These are phyloP conservation scores for Dryobates pubescens DNA, from an alignment of 2,797 vertebrate species.

Conservation along the genomic window DNA sequence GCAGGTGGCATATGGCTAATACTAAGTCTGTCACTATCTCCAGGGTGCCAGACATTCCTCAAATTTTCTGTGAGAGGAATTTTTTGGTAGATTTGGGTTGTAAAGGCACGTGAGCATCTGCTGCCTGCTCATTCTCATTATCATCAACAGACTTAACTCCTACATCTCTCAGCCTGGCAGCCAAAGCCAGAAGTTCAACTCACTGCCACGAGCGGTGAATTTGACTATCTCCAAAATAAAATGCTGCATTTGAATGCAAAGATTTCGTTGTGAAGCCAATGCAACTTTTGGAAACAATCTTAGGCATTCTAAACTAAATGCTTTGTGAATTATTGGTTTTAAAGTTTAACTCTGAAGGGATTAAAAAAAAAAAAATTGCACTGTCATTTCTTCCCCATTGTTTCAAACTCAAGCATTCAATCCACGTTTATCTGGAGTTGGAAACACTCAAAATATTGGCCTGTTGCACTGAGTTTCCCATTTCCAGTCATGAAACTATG, in stretches of 20 bases:
- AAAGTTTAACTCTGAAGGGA: neutral
- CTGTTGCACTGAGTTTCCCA: neutral
- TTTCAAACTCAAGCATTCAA: neutral
- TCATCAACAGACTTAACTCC: conserved; percentile 85
- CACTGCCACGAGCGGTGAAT: neutral
- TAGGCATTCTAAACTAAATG: neutral
- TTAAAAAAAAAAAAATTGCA: accelerated
- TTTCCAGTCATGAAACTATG: neutral
- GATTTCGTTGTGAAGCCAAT: neutral
- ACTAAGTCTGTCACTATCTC: conserved; percentile 60
- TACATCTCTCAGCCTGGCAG: conserved; percentile 68
- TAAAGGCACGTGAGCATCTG: conserved; percentile 95
- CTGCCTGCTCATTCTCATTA: conserved; percentile 87
- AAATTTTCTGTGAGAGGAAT: conserved; percentile 80
- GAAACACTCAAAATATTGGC: neutral
- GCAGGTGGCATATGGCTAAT: conserved; percentile 87
- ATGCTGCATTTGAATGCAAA: neutral
- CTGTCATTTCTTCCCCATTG: neutral
- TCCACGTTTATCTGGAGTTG: neutral
- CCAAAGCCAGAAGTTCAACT: neutral
- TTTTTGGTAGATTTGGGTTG: conserved; percentile 81
- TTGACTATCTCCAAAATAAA: neutral
- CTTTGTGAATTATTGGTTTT: neutral
- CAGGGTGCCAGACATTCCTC: conserved; percentile 78
- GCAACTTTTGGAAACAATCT: neutral